phyloP scores from a whole-genome alignment of 2,797 vertebrate genomes.

The Parambassis ranga region DNA sequence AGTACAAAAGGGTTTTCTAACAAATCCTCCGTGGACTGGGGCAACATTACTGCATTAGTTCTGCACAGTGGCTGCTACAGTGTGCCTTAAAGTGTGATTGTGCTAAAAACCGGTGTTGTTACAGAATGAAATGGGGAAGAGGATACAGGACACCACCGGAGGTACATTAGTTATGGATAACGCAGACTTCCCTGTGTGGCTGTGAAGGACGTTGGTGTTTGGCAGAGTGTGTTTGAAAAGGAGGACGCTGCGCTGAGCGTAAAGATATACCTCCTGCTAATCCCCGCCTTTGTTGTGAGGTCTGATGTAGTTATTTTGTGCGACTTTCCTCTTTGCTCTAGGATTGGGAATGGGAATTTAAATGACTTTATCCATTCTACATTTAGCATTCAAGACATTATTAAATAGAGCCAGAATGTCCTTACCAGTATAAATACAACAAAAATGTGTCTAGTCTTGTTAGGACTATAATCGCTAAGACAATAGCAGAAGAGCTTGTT shows the following conservation, averaged over 20 bases:
- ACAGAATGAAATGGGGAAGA: slow-evolving; percentile 4
- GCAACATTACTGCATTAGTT: slow-evolving; percentile 22
- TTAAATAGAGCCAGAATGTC: too few species aligned
- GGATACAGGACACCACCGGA: slow-evolving; percentile 31
- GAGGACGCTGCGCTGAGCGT: slow-evolving; percentile 8
- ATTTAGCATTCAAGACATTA: not conserved
- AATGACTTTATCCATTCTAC: not conserved
- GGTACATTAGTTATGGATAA: slow-evolving; percentile 36
- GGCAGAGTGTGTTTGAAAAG: slow-evolving; percentile 26
- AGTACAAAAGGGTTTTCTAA: slow-evolving; percentile 38
- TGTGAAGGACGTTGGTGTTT: slow-evolving; percentile 29
- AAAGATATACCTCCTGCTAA: slow-evolving; percentile 15
- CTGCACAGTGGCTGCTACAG: slow-evolving; percentile 1
- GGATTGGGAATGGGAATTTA: not conserved
- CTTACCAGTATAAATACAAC: too few species aligned
- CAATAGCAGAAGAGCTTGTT: too few species aligned
- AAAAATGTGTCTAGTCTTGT: too few species aligned
- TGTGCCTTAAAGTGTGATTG: slow-evolving; percentile 17
- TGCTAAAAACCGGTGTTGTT: slow-evolving; percentile 4
- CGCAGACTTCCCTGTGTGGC: slow-evolving; percentile 6
- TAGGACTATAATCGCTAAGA: too few species aligned
- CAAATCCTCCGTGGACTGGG: slow-evolving; percentile 34
- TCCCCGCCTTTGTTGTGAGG: not conserved
- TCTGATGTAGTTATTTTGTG: slow-evolving; percentile 1
- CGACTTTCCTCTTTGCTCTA: not conserved